These are phyloP conservation scores for Choristoneura rosaceana DNA, from an alignment of 2,888 invertebrate species.

Conservation along the genomic window DNA sequence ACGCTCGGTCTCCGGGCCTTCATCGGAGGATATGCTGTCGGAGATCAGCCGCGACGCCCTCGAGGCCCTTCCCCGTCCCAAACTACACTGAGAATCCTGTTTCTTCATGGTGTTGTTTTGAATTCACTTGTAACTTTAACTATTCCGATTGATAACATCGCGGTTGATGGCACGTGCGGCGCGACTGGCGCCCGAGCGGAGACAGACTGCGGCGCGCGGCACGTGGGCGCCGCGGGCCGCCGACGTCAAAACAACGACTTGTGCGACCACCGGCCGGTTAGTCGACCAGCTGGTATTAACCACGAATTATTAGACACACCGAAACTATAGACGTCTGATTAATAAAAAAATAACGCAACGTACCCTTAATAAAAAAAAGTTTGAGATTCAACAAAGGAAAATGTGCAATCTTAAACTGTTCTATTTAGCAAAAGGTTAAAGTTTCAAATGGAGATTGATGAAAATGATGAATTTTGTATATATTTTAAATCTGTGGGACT, in stretches of 20 bases:
- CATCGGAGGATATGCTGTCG: conserved; percentile 79
- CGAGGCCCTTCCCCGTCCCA: conserved; percentile 61
- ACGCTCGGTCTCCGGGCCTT: conserved; percentile 77
- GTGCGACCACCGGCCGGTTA: conserved; percentile 30
- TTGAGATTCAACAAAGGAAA: no score
- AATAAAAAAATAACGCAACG: background rate
- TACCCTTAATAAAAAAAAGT: background rate
- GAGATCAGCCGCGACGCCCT: conserved; percentile 69
- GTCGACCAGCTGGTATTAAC: background rate
- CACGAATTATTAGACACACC: background rate
- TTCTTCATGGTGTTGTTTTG: conserved; percentile 63
- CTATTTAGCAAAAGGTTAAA: no score
- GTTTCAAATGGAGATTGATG: no score
- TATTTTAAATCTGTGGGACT: background rate
- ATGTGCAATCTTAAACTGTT: no score
- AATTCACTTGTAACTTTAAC: conserved; percentile 47
- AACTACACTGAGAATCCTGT: conserved; percentile 64
- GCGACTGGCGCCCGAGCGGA: conserved; percentile 70
- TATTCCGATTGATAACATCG: conserved; percentile 65
- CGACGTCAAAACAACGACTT: conserved; percentile 62
- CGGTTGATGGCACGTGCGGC: conserved; percentile 55
- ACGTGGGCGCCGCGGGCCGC: conserved; percentile 65
- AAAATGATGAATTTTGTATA: no score
- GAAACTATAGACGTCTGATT: background rate
- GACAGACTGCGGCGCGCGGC: conserved; percentile 54